Evolutionary conservation across 2,113 vertebrate species (phyloP).

Genomic region (Hippoglossus stenolepis): DNA sequence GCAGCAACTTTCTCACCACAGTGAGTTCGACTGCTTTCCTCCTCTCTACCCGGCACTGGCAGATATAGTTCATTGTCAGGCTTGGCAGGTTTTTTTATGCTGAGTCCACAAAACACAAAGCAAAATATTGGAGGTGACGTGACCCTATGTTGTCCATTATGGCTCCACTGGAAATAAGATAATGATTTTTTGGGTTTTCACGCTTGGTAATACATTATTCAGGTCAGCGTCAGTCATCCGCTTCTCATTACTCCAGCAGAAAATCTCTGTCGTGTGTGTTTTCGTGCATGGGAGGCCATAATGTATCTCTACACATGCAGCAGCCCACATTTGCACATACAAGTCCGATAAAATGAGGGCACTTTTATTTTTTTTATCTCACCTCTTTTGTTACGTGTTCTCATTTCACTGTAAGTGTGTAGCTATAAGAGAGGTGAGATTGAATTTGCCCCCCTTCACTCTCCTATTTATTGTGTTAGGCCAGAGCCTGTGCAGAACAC

Average conservation of each 20-base stretch:
- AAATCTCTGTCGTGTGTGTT: not conserved
- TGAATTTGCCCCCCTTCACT: conserved; percentile 51
- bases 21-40: too few species aligned
- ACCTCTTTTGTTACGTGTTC: conserved; percentile 44
- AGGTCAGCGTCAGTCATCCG: conserved; percentile 5
- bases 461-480: conserved; percentile 61
- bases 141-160: too few species aligned
- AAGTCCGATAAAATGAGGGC: conserved; percentile 30
- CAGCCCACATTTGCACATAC: conserved; percentile 17
- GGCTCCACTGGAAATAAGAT: not conserved
- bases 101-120: too few species aligned
- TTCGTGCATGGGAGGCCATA: not conserved
- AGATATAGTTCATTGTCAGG: too few species aligned
- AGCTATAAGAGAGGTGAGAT: conserved; percentile 60
- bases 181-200: not conserved
- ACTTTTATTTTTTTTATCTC: conserved; percentile 12
- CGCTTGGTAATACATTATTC: not conserved
- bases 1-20: too few species aligned
- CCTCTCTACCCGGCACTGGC: too few species aligned
- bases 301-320: not conserved
- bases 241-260: not conserved
- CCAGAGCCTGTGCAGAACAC: conserved; percentile 19
- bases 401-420: conserved; percentile 51
- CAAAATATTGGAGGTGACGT: too few species aligned
- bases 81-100: too few species aligned